Evolutionary conservation across 1,140 invertebrate genomes (phyloP).

Genomic region (Diploscapter pachys): DNA sequence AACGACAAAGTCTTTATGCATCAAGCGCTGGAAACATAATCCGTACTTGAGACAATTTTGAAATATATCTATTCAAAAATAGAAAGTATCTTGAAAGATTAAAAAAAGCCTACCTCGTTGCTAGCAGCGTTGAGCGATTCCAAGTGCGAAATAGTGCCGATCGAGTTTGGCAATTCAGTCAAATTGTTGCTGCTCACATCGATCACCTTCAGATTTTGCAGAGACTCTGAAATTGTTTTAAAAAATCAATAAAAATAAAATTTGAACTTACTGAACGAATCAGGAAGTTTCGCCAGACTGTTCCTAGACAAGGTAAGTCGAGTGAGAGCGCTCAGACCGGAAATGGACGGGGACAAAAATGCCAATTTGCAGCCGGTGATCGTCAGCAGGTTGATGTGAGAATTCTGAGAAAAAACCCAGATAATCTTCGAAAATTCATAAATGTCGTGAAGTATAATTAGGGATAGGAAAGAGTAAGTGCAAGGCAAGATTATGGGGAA

Average conservation of each 20-base stretch:
- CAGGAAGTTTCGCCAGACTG: background rate
- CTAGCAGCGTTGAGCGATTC: background rate
- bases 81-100: background rate
- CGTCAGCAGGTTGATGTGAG: conserved; percentile 1
- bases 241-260: background rate
- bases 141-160: background rate
- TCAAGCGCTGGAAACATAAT: too few species aligned
- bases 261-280: background rate
- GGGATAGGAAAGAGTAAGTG: too few species aligned
- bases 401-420: background rate
- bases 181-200: conserved; percentile 9
- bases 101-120: conserved; percentile 1
- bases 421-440: too few species aligned
- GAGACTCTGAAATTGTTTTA: conserved; percentile 7
- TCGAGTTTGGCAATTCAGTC: background rate
- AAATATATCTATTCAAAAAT: background rate
- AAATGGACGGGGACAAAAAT: background rate
- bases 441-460: too few species aligned
- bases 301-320: conserved; percentile 10
- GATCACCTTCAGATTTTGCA: conserved; percentile 1
- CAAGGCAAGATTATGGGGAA: too few species aligned
- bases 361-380: background rate
- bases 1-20: too few species aligned
- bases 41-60: too few species aligned
- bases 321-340: background rate